Conservation (phyloP, 2,888 invertebrate species). For the Metallyticus violacea region DNA sequence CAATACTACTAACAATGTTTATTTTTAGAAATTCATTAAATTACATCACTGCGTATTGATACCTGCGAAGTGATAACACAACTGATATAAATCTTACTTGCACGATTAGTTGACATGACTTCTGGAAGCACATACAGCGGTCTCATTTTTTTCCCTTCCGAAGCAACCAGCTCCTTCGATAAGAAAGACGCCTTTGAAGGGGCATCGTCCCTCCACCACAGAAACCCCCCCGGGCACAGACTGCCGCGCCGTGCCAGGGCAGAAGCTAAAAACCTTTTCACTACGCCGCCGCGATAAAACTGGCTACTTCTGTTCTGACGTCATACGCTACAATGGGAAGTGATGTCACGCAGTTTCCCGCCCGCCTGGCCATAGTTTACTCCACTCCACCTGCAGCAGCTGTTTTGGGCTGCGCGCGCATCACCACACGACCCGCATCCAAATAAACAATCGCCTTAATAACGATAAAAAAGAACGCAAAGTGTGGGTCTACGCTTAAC, state of each 20-base stretch:
- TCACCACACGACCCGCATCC: background rate
- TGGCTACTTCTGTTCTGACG: slow-evolving; percentile 21
- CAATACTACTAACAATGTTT: too few relatives aligned
- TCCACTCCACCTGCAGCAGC: slow-evolving; percentile 27
- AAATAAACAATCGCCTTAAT: background rate
- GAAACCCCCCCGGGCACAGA: background rate
- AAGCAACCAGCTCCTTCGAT: too few relatives aligned
- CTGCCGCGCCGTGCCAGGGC: too few relatives aligned
- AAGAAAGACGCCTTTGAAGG: background rate
- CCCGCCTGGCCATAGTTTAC: slow-evolving; percentile 1
- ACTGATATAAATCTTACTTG: background rate
- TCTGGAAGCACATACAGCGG: background rate
- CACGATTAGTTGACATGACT: background rate
- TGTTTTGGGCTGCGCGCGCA: slow-evolving; percentile 24
- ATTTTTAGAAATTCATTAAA: background rate
- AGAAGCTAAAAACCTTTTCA: slow-evolving; percentile 4
- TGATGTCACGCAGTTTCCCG: slow-evolving; percentile 26
- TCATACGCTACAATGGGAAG: slow-evolving; percentile 28
- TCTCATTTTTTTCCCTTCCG: too few relatives aligned
- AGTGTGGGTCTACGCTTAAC: background rate
- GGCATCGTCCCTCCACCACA: background rate
- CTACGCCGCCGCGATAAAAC: slow-evolving; percentile 13
- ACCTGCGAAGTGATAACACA: background rate
- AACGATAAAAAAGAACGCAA: background rate
- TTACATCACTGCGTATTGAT: background rate